A percentile compares a stretch with the other conserved stretches of the same genome.
Conservation (phyloP, 1,140 invertebrate species). For the Copidosoma floridanum region DNA sequence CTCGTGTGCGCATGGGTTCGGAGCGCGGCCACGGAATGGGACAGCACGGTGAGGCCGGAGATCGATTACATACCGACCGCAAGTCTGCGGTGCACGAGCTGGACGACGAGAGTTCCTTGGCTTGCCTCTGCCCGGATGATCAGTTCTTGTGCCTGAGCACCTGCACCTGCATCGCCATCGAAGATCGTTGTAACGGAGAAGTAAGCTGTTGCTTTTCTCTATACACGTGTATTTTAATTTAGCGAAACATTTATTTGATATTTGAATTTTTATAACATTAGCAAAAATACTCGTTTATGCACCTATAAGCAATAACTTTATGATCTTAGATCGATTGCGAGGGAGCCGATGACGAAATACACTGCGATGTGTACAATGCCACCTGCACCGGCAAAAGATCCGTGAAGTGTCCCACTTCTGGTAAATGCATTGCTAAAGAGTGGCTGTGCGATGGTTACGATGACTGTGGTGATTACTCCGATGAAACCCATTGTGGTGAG, state of each 20-base stretch:
- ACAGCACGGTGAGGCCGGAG: constrained; percentile 27
- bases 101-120: neutral
- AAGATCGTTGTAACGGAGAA: constrained; percentile 42
- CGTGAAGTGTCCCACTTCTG: constrained; percentile 67
- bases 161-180: constrained; percentile 61
- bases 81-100: constrained; percentile 30
- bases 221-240: neutral
- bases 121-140: constrained; percentile 45
- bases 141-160: constrained; percentile 61
- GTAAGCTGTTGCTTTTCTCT: constrained; percentile 33
- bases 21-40: constrained; percentile 33
- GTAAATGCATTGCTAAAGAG: constrained; percentile 71
- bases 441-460: constrained; percentile 79
- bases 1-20: constrained; percentile 13
- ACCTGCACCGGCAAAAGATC: constrained; percentile 62
- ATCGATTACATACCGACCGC: constrained; percentile 31
- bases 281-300: too few species aligned
- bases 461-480: constrained; percentile 80
- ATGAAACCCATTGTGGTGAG: constrained; percentile 76
- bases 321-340: constrained; percentile 66
- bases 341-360: constrained; percentile 66
- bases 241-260: neutral
- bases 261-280: too few species aligned
- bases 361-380: constrained; percentile 59
- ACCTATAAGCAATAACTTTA: constrained; percentile 14